phyloP scores from a whole-genome alignment of 2,888 invertebrate species.

The Tachina fera region DNA sequence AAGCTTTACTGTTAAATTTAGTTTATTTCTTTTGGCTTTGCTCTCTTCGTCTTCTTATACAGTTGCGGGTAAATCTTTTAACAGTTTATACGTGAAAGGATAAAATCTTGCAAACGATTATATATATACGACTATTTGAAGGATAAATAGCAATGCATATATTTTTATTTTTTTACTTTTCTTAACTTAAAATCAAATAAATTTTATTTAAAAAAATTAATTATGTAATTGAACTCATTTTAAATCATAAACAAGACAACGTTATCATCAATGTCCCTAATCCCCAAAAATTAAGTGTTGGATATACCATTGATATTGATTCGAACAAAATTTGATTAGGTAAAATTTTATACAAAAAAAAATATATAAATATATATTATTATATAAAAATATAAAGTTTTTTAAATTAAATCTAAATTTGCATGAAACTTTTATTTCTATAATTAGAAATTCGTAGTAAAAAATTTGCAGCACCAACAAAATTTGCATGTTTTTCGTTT shows the following conservation, averaged over 20 bases:
- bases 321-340: constrained; percentile 30
- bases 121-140: no score
- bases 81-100: no score
- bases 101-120: no score
- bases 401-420: constrained; percentile 11
- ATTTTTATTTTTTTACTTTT: no score
- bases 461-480: constrained; percentile 36
- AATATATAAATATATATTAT: not conserved
- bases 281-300: constrained; percentile 41
- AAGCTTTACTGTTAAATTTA: no score
- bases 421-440: constrained; percentile 36
- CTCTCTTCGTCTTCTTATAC: no score
- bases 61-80: no score
- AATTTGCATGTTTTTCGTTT: constrained; percentile 61
- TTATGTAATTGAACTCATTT: no score
- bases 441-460: constrained; percentile 39
- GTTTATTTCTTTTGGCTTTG: no score
- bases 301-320: constrained; percentile 68
- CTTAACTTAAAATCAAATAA: no score
- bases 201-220: no score
- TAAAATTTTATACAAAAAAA: not conserved
- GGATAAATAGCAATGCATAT: no score
- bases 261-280: constrained; percentile 9
- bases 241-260: not conserved
- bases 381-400: not conserved